Evolutionary conservation across 23 tunicate genomes (phyloP).

Genomic region (Trididemnum clinides): DNA sequence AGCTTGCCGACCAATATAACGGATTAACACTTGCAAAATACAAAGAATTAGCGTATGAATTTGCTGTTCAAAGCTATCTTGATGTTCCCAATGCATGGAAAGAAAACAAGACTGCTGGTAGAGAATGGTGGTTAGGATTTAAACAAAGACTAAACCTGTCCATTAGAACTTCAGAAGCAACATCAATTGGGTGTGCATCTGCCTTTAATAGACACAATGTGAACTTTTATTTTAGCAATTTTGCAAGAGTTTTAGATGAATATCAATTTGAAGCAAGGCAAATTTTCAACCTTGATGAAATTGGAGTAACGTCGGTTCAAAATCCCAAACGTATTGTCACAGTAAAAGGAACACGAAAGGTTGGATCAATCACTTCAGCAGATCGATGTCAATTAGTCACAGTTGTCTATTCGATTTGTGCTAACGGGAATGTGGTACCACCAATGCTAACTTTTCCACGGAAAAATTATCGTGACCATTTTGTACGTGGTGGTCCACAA

Average conservation of each 20-base stretch:
- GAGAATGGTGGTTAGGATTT: conserved; percentile 18
- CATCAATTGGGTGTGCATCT: conserved; percentile 3
- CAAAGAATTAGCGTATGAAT: conserved; percentile 7
- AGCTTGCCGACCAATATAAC: background rate
- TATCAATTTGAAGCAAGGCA: background rate
- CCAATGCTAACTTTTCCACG: conserved; percentile 20
- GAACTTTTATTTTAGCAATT: background rate
- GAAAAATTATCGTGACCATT: background rate
- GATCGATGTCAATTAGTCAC: conserved; percentile 17
- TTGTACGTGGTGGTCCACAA: conserved; percentile 17
- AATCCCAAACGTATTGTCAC: conserved; percentile 10
- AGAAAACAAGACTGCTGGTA: conserved; percentile 6
- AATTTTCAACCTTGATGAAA: conserved; percentile 7
- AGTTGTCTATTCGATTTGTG: conserved; percentile 8
- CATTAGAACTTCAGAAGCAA: background rate
- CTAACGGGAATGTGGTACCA: background rate
- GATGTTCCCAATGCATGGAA: background rate
- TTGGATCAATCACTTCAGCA: background rate
- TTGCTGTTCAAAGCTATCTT: background rate
- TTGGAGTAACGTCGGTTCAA: conserved; percentile 19
- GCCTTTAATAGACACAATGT: background rate
- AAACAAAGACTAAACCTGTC: background rate
- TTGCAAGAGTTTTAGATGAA: conserved; percentile 1
- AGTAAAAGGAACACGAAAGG: background rate
- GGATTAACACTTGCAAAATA: background rate